Evolutionary conservation across 37 sponge, comb jelly and placozoan species (phyloP), one percentile per base, ranked within the genome.

Genomic region (Cliona cf. orientalis): DNA sequence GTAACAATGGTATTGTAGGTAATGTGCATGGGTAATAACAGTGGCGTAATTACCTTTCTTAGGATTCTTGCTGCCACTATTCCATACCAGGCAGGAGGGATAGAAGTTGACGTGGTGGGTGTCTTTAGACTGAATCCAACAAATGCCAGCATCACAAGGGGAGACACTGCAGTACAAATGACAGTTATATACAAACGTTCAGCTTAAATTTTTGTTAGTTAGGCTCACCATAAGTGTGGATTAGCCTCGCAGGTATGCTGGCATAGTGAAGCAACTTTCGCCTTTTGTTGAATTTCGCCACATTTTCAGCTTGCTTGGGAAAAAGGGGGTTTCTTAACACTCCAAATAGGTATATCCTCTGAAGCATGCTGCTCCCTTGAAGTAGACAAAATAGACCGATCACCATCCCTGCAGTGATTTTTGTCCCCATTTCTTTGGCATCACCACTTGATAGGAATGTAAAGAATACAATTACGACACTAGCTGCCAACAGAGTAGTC

Each of bases 91-190:
- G 77, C 28, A 14, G 19, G 44, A 33, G 71, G 66, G 22, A 63
- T 31, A 23, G 59, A 58, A 32, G 22, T 79, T 35, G n/a, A 11
- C 37, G 19, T 44, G 25, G 46, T 59, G 39, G 1, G 49, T n/a
- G 44, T 69, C 42, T 42, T 57, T 59, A 91, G 28, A n/a, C 43
- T n/a, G 37, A 91, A 36, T 41, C 91, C 80, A 90, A 82, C 42
- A 55, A 41, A 76, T 33, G 81, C 71, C 29, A 91, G 17, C 83
- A 86, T 61, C 60, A 86, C 21, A 14, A 91, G 32, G 21, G 91
- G 88, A 44, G 35, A 37, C 5, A 76, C 87, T 91, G 41, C 33
- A 80, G 11, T 3, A 44, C 39, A 23, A n/a, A 21, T 26, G 12
- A 34, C 9, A 64, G 7, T 1, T 29, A 44, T 1, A 44, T 70